Percentiles rank a stretch among this genome's conserved stretches.
Evolutionary conservation across 1,140 invertebrate genomes (phyloP).

Genomic region (Drosophila funebris): DNA sequence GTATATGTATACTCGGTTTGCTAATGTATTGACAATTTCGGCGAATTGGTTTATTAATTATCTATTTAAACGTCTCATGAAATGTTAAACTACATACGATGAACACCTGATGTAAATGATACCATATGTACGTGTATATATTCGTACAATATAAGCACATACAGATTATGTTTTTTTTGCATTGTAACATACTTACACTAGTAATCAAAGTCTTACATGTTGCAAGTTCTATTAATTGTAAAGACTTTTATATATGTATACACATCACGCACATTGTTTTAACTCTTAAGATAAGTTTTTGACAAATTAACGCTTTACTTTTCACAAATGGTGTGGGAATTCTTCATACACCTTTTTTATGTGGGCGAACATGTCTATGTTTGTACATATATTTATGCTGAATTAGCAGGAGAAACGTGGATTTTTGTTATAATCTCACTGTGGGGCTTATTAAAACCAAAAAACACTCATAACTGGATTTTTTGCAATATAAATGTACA

Average conservation of each 20-base stretch:
- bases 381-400: not conserved
- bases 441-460: not conserved
- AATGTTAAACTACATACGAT: not conserved
- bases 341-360: not conserved
- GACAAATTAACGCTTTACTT: not conserved
- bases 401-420: not conserved
- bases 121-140: not conserved
- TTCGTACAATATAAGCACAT: not conserved
- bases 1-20: not conserved
- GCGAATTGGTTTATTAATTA: not conserved
- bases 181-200: not conserved
- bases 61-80: not conserved
- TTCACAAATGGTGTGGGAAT: constrained; percentile 9
- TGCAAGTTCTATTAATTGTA: not conserved
- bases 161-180: not conserved
- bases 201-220: constrained; percentile 4
- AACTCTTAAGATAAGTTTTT: not conserved
- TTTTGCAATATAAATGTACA: constrained; percentile 15
- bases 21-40: not conserved
- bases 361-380: not conserved
- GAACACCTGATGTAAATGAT: not conserved
- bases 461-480: not conserved
- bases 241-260: not conserved
- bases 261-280: not conserved
- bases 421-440: not conserved